Conservation (phyloP, 2,113 vertebrate species). For the Bubalus kerabau region DNA sequence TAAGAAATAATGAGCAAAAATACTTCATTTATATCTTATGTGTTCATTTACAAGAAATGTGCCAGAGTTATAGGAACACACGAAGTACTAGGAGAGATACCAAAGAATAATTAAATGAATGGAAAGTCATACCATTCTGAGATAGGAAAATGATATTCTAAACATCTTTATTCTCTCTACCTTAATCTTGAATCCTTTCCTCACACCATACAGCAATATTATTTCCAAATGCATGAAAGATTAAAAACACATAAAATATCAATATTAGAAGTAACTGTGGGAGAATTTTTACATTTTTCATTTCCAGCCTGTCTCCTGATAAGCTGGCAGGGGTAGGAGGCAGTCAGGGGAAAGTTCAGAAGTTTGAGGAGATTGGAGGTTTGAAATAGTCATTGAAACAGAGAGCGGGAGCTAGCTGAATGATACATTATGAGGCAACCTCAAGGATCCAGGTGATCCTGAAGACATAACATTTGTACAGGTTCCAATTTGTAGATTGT, state of each 20-base stretch:
- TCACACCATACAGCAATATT: background rate
- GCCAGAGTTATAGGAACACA: background rate
- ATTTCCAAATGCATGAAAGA: background rate
- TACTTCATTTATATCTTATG: background rate
- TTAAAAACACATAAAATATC: background rate
- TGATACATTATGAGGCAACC: background rate
- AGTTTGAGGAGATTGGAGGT: background rate
- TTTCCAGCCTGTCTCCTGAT: background rate
- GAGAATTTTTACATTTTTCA: background rate
- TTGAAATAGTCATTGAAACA: background rate
- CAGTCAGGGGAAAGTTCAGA: background rate
- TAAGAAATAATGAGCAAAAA: background rate
- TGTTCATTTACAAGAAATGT: background rate
- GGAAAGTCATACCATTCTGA: background rate
- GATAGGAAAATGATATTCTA: background rate
- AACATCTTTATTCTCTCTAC: background rate
- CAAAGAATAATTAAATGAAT: background rate
- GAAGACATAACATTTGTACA: background rate
- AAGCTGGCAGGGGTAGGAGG: background rate
- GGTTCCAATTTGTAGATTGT: background rate
- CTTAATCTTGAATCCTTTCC: background rate
- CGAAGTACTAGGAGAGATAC: background rate
- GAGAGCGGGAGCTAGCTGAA: background rate
- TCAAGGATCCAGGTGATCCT: background rate
- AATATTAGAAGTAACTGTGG: background rate